phyloP scores from a whole-genome alignment of 1,140 invertebrate genomes.

The Papilio helenus region DNA sequence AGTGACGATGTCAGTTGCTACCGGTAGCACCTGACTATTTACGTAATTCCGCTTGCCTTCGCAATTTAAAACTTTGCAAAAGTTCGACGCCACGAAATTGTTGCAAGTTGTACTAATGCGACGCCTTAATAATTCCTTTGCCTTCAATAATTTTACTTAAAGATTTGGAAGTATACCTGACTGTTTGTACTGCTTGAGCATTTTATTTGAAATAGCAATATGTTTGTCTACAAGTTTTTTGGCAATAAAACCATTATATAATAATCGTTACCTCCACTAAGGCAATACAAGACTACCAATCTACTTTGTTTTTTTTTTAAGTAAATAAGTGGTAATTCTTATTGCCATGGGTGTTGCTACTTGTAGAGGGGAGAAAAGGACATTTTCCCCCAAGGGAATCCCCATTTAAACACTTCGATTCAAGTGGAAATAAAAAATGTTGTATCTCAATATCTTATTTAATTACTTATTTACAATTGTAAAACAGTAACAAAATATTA shows the following conservation, averaged over 20 bases:
- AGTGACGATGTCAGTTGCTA: constrained; percentile 40
- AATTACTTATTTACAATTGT: constrained; percentile 13
- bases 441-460: not conserved
- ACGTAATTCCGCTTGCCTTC: constrained; percentile 58
- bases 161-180: not conserved
- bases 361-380: too few species aligned
- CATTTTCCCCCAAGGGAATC: too few species aligned
- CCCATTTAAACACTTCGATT: not conserved
- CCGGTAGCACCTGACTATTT: constrained; percentile 58
- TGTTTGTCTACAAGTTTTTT: too few species aligned
- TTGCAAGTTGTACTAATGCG: constrained; percentile 62
- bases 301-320: too few species aligned
- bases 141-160: constrained; percentile 2
- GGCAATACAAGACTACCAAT: too few species aligned
- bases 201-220: too few species aligned
- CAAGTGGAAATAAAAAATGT: not conserved
- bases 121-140: constrained; percentile 33
- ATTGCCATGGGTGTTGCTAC: too few species aligned
- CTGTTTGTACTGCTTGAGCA: too few species aligned
- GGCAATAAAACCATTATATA: too few species aligned
- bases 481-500: constrained; percentile 6
- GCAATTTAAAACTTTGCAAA: constrained; percentile 72
- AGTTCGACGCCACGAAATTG: constrained; percentile 63
- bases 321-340: too few species aligned
- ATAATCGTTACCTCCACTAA: too few species aligned